These are phyloP conservation scores for Takifugu flavidus DNA, from an alignment of 2,113 vertebrate species.

Conservation along the genomic window DNA sequence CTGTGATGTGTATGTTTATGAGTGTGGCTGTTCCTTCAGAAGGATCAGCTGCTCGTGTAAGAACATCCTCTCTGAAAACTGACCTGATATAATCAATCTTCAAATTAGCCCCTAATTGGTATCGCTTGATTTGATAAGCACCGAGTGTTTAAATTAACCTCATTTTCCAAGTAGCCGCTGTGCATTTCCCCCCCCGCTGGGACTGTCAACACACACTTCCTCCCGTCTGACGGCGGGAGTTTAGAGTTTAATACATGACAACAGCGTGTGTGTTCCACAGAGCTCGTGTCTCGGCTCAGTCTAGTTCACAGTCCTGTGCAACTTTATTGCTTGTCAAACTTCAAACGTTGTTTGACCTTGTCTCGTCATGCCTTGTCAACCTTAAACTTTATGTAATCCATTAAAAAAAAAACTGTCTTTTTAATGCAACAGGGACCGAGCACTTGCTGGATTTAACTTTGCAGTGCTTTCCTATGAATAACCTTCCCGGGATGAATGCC, in stretches of 20 bases:
- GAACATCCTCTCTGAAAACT: constrained; percentile 47
- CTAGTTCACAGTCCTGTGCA: too few species aligned
- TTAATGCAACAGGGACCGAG: too few species aligned
- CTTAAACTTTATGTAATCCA: too few species aligned
- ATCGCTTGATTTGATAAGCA: constrained; percentile 59
- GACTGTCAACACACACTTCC: constrained; percentile 28
- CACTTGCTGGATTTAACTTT: too few species aligned
- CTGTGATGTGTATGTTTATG: constrained; percentile 16
- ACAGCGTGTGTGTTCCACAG: too few species aligned
- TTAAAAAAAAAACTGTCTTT: too few species aligned
- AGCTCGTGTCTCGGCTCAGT: too few species aligned
- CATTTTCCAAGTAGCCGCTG: constrained; percentile 51
- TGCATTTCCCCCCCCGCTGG: constrained; percentile 22
- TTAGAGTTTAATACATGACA: background rate
- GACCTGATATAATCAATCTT: constrained; percentile 62
- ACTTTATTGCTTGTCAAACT: too few species aligned
- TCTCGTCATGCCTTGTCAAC: too few species aligned
- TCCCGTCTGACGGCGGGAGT: background rate
- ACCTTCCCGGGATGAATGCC: too few species aligned
- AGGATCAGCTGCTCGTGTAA: background rate
- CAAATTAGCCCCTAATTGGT: constrained; percentile 60
- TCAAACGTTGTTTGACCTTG: too few species aligned
- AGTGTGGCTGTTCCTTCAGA: constrained; percentile 1
- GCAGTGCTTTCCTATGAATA: too few species aligned
- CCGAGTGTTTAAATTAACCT: constrained; percentile 63